These are phyloP conservation scores for Colletes collaris DNA, from an alignment of 2,888 invertebrate genomes.

Conservation along the genomic window DNA sequence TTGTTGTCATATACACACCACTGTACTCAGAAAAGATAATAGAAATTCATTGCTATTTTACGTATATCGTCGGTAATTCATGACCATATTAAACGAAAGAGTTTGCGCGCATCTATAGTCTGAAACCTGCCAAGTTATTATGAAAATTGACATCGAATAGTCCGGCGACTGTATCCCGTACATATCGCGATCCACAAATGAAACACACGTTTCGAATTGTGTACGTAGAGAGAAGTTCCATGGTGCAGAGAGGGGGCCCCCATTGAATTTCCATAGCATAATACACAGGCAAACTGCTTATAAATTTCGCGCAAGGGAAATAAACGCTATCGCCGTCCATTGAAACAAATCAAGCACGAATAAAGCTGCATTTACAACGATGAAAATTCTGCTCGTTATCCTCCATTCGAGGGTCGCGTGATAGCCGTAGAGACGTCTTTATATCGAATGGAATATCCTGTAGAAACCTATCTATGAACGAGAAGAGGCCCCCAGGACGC, in stretches of 20 bases:
- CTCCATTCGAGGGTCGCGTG: slow-evolving; percentile 19
- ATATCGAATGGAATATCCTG: slow-evolving; percentile 16
- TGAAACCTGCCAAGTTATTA: too few species aligned
- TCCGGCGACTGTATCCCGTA: too few species aligned
- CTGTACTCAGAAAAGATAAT: too few species aligned
- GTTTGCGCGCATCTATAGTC: too few species aligned
- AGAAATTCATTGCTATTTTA: too few species aligned
- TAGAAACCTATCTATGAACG: slow-evolving; percentile 3
- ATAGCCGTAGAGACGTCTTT: slow-evolving; percentile 36
- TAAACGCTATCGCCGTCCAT: slow-evolving; percentile 24
- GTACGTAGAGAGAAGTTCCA: not conserved
- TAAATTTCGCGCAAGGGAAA: slow-evolving; percentile 2
- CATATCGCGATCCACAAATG: too few species aligned
- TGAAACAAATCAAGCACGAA: slow-evolving; percentile 44
- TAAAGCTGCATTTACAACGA: slow-evolving; percentile 18
- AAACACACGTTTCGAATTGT: too few species aligned
- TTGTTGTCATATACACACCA: too few species aligned
- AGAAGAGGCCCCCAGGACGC: not conserved
- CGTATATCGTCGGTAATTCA: too few species aligned
- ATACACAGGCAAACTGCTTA: not conserved
- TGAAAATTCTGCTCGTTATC: slow-evolving; percentile 46
- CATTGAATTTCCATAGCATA: slow-evolving; percentile 8
- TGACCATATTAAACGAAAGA: too few species aligned
- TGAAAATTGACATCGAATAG: too few species aligned
- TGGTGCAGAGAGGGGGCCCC: not conserved